These are phyloP conservation scores for Gisinianus flammeolus DNA, from an alignment of 2,888 invertebrate genomes.

Conservation along the genomic window DNA sequence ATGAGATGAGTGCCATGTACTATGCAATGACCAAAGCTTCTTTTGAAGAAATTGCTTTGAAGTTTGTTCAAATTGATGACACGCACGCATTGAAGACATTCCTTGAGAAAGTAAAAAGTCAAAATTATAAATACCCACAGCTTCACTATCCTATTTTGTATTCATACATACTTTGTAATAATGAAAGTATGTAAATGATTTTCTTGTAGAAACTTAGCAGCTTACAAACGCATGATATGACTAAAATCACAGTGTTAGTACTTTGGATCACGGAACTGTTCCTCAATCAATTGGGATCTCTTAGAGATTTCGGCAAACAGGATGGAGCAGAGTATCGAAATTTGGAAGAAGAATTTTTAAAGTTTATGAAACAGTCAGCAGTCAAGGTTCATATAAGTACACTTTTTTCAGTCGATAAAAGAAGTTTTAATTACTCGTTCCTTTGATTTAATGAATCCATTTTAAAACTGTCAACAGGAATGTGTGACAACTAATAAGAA, in stretches of 20 bases:
- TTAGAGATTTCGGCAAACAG: constrained; percentile 64
- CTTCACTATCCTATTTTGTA: too few species aligned
- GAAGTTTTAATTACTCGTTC: too few species aligned
- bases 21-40: constrained; percentile 90
- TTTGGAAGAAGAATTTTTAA: constrained; percentile 78
- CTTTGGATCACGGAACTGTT: constrained; percentile 95
- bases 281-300: constrained; percentile 82
- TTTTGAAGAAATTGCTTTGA: constrained; percentile 92
- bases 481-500: constrained; percentile 81
- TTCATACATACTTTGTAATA: not conserved
- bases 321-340: constrained; percentile 66
- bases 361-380: constrained; percentile 73
- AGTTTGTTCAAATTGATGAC: constrained; percentile 81
- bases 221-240: constrained; percentile 76
- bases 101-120: constrained; percentile 70
- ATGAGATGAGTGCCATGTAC: constrained; percentile 80
- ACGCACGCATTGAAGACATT: constrained; percentile 87
- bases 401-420: too few species aligned
- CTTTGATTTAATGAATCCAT: too few species aligned
- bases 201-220: constrained; percentile 72
- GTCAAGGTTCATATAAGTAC: constrained; percentile 65
- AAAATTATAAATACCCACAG: too few species aligned
- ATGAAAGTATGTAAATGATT: too few species aligned
- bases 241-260: constrained; percentile 89
- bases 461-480: constrained; percentile 62